Conservation (phyloP, 2,888 invertebrate genomes). For the Geotrupes spiniger region DNA sequence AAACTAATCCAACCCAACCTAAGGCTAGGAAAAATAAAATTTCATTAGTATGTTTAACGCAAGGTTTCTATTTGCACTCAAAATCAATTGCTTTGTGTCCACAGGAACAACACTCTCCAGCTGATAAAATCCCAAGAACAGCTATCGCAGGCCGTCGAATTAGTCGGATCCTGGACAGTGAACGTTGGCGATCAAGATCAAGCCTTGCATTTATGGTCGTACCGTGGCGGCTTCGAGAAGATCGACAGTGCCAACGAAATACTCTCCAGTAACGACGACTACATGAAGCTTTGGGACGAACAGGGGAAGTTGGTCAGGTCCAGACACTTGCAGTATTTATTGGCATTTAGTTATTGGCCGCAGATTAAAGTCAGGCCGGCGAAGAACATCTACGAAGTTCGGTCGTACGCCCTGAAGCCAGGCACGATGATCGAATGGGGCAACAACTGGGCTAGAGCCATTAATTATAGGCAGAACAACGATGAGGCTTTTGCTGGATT, state of each 20-base stretch:
- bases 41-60: too few species aligned
- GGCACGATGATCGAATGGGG: slow-evolving; percentile 99
- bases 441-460: slow-evolving; percentile 97
- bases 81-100: not conserved
- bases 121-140: slow-evolving; percentile 72
- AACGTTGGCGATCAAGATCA: slow-evolving; percentile 97
- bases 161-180: slow-evolving; percentile 95
- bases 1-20: too few species aligned
- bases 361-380: slow-evolving; percentile 62
- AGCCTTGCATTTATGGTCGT: slow-evolving; percentile 93
- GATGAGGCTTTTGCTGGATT: slow-evolving; percentile 97
- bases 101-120: slow-evolving; percentile 75
- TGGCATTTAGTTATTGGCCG: slow-evolving; percentile 98
- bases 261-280: slow-evolving; percentile 67
- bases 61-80: too few species aligned
- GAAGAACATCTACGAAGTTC: slow-evolving; percentile 89
- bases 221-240: slow-evolving; percentile 87
- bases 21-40: too few species aligned
- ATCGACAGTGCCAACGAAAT: slow-evolving; percentile 75
- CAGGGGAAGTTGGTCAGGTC: slow-evolving; percentile 77
- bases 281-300: slow-evolving; percentile 68
- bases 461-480: slow-evolving; percentile 84
- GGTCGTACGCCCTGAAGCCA: slow-evolving; percentile 86
- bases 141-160: slow-evolving; percentile 66
- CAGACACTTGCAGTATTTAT: slow-evolving; percentile 86